phyloP scores from a whole-genome alignment of 1,140 invertebrate species.

The Apis florea region DNA sequence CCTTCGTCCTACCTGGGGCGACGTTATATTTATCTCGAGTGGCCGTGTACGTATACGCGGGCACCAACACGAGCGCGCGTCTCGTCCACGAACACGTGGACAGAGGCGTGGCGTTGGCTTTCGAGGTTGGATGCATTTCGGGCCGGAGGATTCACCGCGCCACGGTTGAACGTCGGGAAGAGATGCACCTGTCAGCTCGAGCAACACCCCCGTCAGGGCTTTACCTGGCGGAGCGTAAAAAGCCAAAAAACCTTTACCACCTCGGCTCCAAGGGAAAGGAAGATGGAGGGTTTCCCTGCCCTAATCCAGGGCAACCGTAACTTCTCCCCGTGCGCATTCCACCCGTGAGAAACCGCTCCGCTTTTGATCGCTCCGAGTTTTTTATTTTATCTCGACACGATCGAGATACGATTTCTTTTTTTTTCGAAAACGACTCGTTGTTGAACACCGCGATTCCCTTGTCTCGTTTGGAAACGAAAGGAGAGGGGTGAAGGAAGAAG shows the following conservation, averaged over 20 bases:
- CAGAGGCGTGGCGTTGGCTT: background rate
- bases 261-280: background rate
- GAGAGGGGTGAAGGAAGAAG: no score
- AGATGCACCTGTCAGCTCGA: conserved; percentile 63
- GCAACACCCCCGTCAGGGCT: conserved; percentile 58
- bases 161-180: conserved; percentile 44
- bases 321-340: conserved; percentile 30
- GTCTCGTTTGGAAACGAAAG: no score
- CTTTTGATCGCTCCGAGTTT: no score
- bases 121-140: conserved; percentile 31
- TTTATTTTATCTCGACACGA: no score
- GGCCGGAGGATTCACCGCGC: conserved; percentile 22
- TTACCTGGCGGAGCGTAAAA: conserved; percentile 61
- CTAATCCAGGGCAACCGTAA: background rate
- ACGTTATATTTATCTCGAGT: conserved; percentile 57
- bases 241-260: conserved; percentile 57
- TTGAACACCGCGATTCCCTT: no score
- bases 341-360: conserved; percentile 38
- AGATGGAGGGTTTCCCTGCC: no score
- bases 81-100: background rate
- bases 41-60: background rate
- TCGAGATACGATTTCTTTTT: no score
- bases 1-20: conserved; percentile 49
- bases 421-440: no score
- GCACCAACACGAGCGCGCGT: background rate